Conservation (phyloP, 2,797 vertebrate species). For the Enteromius paludinosus region DNA sequence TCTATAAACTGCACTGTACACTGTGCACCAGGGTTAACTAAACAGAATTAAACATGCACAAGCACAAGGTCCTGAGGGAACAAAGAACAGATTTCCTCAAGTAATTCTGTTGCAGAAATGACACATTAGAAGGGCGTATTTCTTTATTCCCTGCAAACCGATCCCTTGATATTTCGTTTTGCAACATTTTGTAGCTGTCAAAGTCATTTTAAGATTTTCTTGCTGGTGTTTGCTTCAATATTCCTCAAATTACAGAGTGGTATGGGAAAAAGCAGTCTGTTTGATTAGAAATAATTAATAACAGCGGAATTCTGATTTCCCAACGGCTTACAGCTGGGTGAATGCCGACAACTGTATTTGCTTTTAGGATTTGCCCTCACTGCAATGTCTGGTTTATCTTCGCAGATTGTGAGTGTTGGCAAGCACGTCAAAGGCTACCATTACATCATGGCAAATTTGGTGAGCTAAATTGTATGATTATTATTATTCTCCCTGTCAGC, state of each 20-base stretch:
- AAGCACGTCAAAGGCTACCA: slow-evolving; percentile 99
- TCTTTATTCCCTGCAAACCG: slow-evolving; percentile 24
- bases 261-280: slow-evolving; percentile 38
- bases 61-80: slow-evolving; percentile 7
- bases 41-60: slow-evolving; percentile 12
- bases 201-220: slow-evolving; percentile 42
- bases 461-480: slow-evolving; percentile 72
- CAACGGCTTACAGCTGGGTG: slow-evolving; percentile 8
- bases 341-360: slow-evolving; percentile 45
- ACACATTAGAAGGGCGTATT: background rate
- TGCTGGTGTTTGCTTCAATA: slow-evolving; percentile 51
- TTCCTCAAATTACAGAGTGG: slow-evolving; percentile 38
- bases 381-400: slow-evolving; percentile 42
- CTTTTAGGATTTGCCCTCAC: slow-evolving; percentile 31
- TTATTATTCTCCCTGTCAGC: slow-evolving; percentile 42
- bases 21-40: background rate
- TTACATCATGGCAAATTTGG: slow-evolving; percentile 99
- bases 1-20: background rate
- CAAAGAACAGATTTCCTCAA: slow-evolving; percentile 17
- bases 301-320: slow-evolving; percentile 41
- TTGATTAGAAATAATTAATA: slow-evolving; percentile 58
- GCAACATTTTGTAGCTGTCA: slow-evolving; percentile 42
- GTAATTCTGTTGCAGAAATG: slow-evolving; percentile 24
- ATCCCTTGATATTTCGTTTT: slow-evolving; percentile 36
- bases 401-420: slow-evolving; percentile 94